These are phyloP conservation scores for Rana temporaria DNA, from an alignment of 2,113 vertebrate genomes.

Conservation along the genomic window DNA sequence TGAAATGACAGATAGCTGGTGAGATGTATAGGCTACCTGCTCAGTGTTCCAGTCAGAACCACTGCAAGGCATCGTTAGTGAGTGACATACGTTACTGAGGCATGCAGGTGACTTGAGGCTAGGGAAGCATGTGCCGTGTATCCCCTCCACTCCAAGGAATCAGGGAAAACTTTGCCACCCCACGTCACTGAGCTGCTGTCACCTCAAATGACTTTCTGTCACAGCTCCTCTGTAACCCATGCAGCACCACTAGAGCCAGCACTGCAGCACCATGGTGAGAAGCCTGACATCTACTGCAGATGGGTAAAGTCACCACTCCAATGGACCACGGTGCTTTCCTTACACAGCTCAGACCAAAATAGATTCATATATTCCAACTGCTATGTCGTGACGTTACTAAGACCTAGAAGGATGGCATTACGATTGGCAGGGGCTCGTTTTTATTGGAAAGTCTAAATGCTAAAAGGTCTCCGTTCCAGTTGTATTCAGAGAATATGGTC, in stretches of 20 bases:
- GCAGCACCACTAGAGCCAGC: constrained; percentile 12
- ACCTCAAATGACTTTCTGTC: constrained; percentile 49
- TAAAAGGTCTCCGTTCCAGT: background rate
- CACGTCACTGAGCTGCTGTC: constrained; percentile 16
- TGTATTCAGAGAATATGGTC: background rate
- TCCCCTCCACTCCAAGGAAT: background rate
- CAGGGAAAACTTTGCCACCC: constrained; percentile 27
- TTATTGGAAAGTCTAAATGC: background rate
- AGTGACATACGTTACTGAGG: background rate
- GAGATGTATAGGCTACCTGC: background rate
- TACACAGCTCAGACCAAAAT: background rate
- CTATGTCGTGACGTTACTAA: no score
- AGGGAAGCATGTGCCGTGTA: background rate
- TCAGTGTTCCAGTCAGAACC: background rate
- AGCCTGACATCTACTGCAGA: background rate
- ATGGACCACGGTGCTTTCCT: background rate
- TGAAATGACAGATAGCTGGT: constrained; percentile 1
- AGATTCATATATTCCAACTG: background rate
- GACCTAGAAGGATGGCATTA: no score
- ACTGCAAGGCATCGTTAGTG: background rate
- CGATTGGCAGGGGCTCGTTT: no score
- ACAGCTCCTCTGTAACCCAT: constrained; percentile 15
- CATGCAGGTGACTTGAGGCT: background rate
- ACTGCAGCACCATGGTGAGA: background rate
- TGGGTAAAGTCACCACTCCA: background rate